Percentiles rank a stretch among this genome's conserved stretches.
Evolutionary conservation across 2,113 vertebrate species (phyloP).

Genomic region (Nesoenas mayeri): DNA sequence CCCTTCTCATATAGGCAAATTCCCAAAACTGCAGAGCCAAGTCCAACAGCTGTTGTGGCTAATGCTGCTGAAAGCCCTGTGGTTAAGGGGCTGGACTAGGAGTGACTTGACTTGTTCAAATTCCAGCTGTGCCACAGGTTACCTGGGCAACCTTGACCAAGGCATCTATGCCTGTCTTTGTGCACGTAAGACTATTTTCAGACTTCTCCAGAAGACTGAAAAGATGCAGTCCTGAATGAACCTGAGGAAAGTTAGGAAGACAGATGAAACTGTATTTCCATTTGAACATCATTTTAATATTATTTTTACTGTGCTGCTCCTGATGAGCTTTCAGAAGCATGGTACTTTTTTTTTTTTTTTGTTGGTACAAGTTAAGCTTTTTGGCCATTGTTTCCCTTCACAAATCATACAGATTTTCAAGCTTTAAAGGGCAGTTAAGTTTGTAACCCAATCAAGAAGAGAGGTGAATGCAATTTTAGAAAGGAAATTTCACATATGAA

Average conservation of each 20-base stretch:
- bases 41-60: not conserved
- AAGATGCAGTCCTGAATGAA: not conserved
- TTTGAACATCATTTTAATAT: not conserved
- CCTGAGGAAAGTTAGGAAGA: not conserved
- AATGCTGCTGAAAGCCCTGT: not conserved
- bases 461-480: not conserved
- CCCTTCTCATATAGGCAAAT: not conserved
- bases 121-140: not conserved
- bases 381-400: not conserved
- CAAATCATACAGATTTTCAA: not conserved
- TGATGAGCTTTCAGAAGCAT: not conserved
- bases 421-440: not conserved
- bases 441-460: not conserved
- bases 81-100: not conserved
- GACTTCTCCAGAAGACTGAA: not conserved
- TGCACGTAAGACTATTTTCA: not conserved
- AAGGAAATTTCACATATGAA: not conserved
- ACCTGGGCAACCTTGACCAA: not conserved
- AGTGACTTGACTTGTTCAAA: not conserved
- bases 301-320: not conserved
- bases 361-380: not conserved
- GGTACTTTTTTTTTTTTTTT: not conserved
- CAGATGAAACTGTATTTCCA: not conserved
- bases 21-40: slow-evolving; percentile 35
- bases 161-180: not conserved